Percentiles rank a stretch among this genome's conserved stretches.
Conservation (phyloP, 2,888 invertebrate species). For the Dicroscelio sp. region DNA sequence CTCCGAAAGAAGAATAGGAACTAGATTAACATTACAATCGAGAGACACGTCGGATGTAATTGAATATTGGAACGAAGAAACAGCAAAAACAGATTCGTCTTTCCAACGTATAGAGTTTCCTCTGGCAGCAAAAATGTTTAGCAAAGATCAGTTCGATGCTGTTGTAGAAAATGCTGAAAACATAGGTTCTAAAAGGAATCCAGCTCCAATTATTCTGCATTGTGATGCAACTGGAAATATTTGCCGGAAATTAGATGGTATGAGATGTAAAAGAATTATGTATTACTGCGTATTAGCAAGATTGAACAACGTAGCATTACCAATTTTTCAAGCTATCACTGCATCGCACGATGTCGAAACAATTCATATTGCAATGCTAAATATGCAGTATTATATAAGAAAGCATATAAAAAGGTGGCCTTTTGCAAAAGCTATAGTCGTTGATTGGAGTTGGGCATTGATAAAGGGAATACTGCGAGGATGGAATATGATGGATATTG, state of each 20-base stretch:
- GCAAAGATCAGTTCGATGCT: too few species aligned
- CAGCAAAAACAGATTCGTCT: constrained; percentile 17
- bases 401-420: constrained; percentile 54
- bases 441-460: constrained; percentile 70
- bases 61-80: constrained; percentile 49
- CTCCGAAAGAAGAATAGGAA: constrained; percentile 39
- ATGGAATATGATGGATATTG: constrained; percentile 61
- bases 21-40: constrained; percentile 33
- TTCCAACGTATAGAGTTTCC: neutral
- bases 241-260: constrained; percentile 51
- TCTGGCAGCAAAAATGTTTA: too few species aligned
- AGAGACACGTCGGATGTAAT: constrained; percentile 72
- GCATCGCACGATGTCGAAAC: constrained; percentile 61
- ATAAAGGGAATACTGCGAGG: constrained; percentile 57
- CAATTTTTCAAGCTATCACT: constrained; percentile 60
- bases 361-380: constrained; percentile 57
- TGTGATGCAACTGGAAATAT: constrained; percentile 72
- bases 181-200: too few species aligned
- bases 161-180: too few species aligned
- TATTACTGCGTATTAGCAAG: constrained; percentile 60
- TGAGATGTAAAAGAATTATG: constrained; percentile 62
- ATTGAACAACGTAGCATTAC: constrained; percentile 11
- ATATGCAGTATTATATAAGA: constrained; percentile 56
- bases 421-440: constrained; percentile 49
- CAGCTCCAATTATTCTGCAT: constrained; percentile 10